phyloP scores from a whole-genome alignment of 2,888 invertebrate genomes.

The Calameuta idolon region DNA sequence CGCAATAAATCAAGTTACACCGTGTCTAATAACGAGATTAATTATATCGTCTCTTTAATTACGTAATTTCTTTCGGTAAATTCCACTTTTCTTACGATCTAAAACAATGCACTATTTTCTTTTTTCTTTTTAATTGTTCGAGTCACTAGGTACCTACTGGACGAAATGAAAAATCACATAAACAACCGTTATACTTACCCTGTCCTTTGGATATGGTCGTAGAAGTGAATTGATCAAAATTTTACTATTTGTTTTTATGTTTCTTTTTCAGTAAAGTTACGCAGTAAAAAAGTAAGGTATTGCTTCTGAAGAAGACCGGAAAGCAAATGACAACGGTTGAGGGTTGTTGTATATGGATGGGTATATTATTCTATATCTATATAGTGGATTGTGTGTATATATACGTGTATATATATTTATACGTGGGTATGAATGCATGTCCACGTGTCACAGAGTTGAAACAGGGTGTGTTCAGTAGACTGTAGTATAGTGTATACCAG shows the following conservation, averaged over 20 bases:
- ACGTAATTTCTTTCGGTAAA: neutral
- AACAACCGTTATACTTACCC: neutral
- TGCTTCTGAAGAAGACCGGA: slow-evolving; percentile 39
- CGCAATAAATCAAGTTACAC: neutral
- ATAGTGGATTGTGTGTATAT: slow-evolving; percentile 19
- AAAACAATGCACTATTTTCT: neutral
- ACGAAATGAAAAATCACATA: neutral
- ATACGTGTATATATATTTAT: slow-evolving; percentile 7
- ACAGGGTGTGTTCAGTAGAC: slow-evolving; percentile 31
- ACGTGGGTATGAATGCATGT: slow-evolving; percentile 13
- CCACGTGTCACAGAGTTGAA: slow-evolving; percentile 21
- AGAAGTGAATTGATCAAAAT: neutral
- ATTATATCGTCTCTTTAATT: neutral
- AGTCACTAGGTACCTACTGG: neutral
- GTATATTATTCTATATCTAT: slow-evolving; percentile 30
- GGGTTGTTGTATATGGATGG: slow-evolving; percentile 31
- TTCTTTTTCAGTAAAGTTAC: neutral
- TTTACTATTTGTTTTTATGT: neutral
- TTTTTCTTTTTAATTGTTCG: neutral
- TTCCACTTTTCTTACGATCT: neutral
- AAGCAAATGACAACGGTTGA: slow-evolving; percentile 43
- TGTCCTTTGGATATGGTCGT: neutral
- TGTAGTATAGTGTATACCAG: slow-evolving; percentile 25
- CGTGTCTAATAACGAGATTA: neutral
- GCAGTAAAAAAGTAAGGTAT: slow-evolving; percentile 11